Percentiles rank a stretch among this genome's conserved stretches.
Evolutionary conservation across 2,888 invertebrate species (phyloP).

Genomic region (Ommatoiulus sabulosus): DNA sequence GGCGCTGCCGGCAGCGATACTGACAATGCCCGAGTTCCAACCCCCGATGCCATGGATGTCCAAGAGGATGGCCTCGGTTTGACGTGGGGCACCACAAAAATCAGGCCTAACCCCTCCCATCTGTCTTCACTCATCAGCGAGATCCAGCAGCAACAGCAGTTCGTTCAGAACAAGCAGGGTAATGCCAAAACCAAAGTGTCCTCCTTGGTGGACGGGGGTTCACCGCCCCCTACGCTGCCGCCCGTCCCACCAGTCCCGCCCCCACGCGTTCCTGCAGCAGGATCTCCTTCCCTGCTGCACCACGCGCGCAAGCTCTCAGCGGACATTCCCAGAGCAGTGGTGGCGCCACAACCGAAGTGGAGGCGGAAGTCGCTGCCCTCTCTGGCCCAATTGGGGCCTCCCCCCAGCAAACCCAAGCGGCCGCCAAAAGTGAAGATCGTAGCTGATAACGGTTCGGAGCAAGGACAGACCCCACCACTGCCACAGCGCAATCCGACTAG

Average conservation of each 20-base stretch:
- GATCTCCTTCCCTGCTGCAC: not conserved
- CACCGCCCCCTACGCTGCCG: not conserved
- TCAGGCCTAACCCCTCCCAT: slow-evolving; percentile 51
- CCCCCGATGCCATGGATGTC: not conserved
- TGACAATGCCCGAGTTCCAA: not conserved
- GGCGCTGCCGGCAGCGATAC: not conserved
- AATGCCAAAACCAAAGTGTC: not conserved
- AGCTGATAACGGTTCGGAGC: not conserved
- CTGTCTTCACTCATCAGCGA: slow-evolving; percentile 17
- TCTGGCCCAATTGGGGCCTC: not conserved
- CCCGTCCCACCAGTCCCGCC: not conserved
- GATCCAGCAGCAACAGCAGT: slow-evolving; percentile 50
- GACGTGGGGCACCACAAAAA: not conserved
- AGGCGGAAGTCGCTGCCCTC: slow-evolving; percentile 47
- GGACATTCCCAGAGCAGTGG: not conserved
- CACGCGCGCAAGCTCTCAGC: not conserved
- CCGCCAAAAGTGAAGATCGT: slow-evolving; percentile 31
- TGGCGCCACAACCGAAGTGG: not conserved
- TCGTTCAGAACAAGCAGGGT: slow-evolving; percentile 17
- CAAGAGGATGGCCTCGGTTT: not conserved
- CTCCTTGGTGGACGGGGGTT: not conserved
- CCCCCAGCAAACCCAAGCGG: slow-evolving; percentile 45
- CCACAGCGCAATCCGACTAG: slow-evolving; percentile 47
- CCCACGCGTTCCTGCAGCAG: not conserved
- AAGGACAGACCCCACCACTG: slow-evolving; percentile 50